phyloP scores from a whole-genome alignment of 2,113 vertebrate species.

The Brachypteracias leptosomus region DNA sequence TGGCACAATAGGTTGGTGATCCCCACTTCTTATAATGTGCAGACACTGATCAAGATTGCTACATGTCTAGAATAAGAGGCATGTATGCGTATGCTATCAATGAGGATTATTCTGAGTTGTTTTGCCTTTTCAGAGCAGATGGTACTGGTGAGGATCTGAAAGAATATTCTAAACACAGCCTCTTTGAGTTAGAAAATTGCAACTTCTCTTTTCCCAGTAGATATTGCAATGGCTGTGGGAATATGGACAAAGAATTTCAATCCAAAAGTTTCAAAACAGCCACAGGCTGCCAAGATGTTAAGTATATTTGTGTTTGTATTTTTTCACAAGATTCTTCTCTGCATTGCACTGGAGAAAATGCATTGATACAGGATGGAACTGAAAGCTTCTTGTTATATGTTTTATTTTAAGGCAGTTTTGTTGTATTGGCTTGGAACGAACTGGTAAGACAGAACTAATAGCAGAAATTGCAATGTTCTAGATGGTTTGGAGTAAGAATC shows the following conservation, averaged over 20 bases:
- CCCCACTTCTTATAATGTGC: background rate
- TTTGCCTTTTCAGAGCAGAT: background rate
- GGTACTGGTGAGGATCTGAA: background rate
- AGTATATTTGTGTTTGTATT: accelerated
- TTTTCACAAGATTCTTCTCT: background rate
- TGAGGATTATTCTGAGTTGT: background rate
- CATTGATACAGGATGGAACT: background rate
- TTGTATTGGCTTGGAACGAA: background rate
- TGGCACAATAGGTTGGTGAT: background rate
- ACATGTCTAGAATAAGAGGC: background rate
- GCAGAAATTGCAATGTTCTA: background rate
- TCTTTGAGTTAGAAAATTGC: background rate
- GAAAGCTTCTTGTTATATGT: background rate
- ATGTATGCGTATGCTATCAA: background rate
- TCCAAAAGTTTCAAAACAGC: background rate
- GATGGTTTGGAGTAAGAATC: background rate
- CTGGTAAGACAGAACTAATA: background rate
- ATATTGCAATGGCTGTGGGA: background rate
- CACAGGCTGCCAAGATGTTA: background rate
- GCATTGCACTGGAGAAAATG: background rate
- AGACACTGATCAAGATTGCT: background rate
- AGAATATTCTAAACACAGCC: background rate
- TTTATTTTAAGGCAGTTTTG: background rate
- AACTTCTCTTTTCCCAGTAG: background rate
- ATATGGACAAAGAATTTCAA: background rate